Evolutionary conservation across 2,797 vertebrate genomes (phyloP), one percentile per base, ranked within the genome.

Genomic region (Todus mexicanus): DNA sequence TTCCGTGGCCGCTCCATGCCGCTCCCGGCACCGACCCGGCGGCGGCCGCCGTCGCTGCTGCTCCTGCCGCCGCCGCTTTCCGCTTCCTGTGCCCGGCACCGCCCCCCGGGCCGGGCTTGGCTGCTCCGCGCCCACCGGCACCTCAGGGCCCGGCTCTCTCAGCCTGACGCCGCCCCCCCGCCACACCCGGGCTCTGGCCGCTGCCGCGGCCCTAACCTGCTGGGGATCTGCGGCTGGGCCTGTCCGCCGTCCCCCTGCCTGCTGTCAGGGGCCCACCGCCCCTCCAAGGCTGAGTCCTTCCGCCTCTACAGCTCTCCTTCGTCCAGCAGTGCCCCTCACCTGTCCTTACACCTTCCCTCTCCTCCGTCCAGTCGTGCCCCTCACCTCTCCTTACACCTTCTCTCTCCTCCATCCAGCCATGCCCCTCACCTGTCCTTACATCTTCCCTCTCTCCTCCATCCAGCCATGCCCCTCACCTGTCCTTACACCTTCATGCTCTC

Each of bases 41-140:
- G 86, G 80, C 84, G 19, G 72, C 91, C 65, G 72, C 71, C 60
- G 80, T 68, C 69, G 45, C 84, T 93, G 76, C 86, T 38, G 35
- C 47, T 64, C 40, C 84, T 93, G 76, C 86, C 31, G 35, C 47
- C 87, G 95, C 95, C 74, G 96, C 97, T 97, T 97, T 97, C 97
- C 97, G 97, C 97, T 97, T 97, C 97, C 97, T 97, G 97, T 97
- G 95, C 96, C 95, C 96, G 93, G 95, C 91, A 56, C 61, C 61
- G 40, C 61, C 45, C 45, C 45, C 57, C 38, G 16, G 16, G 43
- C n/a, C 26, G 18, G 40, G 48, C 40, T 31, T 14, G n/a, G n/a
- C n/a, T n/a, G n/a, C n/a, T n/a, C n/a, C n/a, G n/a, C n/a, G n/a
- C n/a, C n/a, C n/a, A n/a, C n/a, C n/a, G n/a, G n/a, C n/a, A n/a